Conservation (phyloP, 2,888 invertebrate genomes). For the Autographa gamma region DNA sequence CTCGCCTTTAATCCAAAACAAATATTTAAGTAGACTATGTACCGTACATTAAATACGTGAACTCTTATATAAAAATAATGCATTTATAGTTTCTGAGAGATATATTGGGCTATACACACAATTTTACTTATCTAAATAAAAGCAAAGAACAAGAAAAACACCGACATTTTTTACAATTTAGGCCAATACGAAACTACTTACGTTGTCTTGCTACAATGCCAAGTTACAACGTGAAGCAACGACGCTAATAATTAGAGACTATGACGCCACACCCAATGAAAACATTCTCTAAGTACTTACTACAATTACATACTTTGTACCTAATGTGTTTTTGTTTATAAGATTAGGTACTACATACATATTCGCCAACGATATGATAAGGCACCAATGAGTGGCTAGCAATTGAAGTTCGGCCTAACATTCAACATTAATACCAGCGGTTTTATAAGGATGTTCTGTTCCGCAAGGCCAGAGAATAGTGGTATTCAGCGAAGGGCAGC, state of each 20-base stretch:
- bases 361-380: conserved; percentile 47
- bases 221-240: conserved; percentile 55
- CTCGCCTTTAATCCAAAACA: conserved; percentile 12
- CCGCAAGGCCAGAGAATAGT: not conserved
- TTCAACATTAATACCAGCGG: conserved; percentile 12
- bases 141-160: conserved; percentile 31
- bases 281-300: conserved; percentile 44
- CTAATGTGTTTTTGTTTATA: conserved; percentile 36
- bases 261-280: conserved; percentile 31
- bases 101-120: conserved; percentile 16
- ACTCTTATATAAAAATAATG: conserved; percentile 1
- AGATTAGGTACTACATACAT: conserved; percentile 35
- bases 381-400: conserved; percentile 45
- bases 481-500: not conserved
- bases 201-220: conserved; percentile 53
- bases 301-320: conserved; percentile 44
- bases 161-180: conserved; percentile 62
- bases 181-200: conserved; percentile 77
- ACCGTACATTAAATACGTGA: not conserved
- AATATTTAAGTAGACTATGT: conserved; percentile 7
- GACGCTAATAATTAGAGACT: conserved; percentile 46
- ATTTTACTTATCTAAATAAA: conserved; percentile 26
- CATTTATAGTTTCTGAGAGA: conserved; percentile 2
- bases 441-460: not conserved
- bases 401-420: conserved; percentile 10